Evolutionary conservation across 2,113 vertebrate species (phyloP).

Genomic region (Pseudorectes ferrugineus): DNA sequence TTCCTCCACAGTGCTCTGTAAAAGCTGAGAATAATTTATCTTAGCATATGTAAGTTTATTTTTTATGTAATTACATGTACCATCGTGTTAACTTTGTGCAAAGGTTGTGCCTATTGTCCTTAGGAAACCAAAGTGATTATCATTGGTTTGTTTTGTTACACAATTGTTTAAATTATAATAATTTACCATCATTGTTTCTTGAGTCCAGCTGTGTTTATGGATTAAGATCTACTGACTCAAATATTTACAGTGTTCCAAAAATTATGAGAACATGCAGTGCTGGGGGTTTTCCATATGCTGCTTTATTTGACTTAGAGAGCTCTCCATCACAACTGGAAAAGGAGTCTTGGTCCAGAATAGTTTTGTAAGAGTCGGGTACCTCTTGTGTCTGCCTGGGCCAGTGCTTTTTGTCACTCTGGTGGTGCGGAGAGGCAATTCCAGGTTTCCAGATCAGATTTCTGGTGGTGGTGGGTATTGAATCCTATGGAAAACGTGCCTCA

Average conservation of each 20-base stretch:
- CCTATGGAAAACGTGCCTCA: neutral
- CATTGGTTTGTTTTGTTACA: slow-evolving; percentile 76
- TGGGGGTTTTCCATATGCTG: slow-evolving; percentile 75
- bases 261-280: slow-evolving; percentile 74
- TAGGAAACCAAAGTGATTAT: slow-evolving; percentile 76
- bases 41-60: slow-evolving; percentile 77
- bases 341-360: neutral
- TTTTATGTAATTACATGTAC: slow-evolving; percentile 73
- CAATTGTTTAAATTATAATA: slow-evolving; percentile 82
- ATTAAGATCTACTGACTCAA: slow-evolving; percentile 82
- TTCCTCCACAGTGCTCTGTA: slow-evolving; percentile 59
- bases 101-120: slow-evolving; percentile 74
- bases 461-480: neutral
- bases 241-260: slow-evolving; percentile 81
- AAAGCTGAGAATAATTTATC: slow-evolving; percentile 76
- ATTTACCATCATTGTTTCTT: slow-evolving; percentile 73
- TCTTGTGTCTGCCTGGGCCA: neutral
- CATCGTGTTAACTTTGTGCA: slow-evolving; percentile 71
- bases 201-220: slow-evolving; percentile 83
- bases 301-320: slow-evolving; percentile 13
- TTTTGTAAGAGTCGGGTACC: neutral
- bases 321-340: slow-evolving; percentile 42
- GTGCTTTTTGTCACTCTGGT: neutral
- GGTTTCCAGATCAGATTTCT: neutral
- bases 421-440: neutral